These are phyloP conservation scores for Chrosomus eos DNA, from an alignment of 2,797 vertebrate species.

Conservation along the genomic window DNA sequence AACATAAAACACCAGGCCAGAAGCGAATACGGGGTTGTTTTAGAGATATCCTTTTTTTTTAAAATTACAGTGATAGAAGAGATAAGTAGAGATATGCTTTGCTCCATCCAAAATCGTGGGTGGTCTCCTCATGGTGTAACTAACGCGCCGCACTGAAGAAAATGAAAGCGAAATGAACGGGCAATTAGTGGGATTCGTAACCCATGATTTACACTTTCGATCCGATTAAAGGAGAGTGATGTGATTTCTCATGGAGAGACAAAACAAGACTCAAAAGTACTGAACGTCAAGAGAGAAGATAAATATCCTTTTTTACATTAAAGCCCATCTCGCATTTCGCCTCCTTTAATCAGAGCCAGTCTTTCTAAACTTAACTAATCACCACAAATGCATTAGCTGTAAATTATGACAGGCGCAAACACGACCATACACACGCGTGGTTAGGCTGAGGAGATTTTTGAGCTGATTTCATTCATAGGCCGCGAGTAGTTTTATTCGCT, in stretches of 20 bases:
- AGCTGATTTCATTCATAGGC: background rate
- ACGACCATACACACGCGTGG: conserved; percentile 2
- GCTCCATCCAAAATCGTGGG: conserved; percentile 61
- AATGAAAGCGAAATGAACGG: conserved; percentile 54
- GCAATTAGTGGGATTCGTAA: conserved; percentile 62
- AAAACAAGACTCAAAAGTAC: conserved; percentile 33
- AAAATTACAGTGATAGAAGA: conserved; percentile 63
- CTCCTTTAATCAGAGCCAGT: background rate
- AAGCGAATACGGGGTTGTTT: conserved; percentile 26
- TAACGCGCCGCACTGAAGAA: conserved; percentile 54
- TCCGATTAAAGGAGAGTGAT: conserved; percentile 56
- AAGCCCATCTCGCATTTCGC: background rate
- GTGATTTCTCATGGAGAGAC: conserved; percentile 36
- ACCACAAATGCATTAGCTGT: conserved; percentile 2
- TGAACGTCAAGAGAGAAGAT: conserved; percentile 27
- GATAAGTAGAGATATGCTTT: conserved; percentile 58
- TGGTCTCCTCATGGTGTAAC: conserved; percentile 70
- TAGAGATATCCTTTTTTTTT: conserved; percentile 17
- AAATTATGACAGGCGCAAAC: conserved; percentile 2
- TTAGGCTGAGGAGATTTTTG: background rate
- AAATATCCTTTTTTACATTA: conserved; percentile 22
- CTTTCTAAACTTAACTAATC: conserved; percentile 2
- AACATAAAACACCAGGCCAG: conserved; percentile 1
- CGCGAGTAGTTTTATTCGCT: conserved; percentile 14
- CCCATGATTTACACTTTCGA: conserved; percentile 59